Evolutionary conservation across 2,113 vertebrate genomes (phyloP).

Genomic region (Climacteris rufus): DNA sequence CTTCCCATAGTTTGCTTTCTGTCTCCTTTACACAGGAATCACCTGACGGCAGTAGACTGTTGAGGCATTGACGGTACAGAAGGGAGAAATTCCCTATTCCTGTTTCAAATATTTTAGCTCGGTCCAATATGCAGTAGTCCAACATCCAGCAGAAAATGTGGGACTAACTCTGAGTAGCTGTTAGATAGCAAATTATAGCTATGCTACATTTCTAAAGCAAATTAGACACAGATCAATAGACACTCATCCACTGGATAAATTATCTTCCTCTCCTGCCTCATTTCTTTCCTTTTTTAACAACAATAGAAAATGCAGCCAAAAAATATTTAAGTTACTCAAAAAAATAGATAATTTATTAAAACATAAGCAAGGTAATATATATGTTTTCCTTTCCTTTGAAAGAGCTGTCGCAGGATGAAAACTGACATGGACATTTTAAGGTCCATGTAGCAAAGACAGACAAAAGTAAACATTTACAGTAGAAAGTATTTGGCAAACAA

Average conservation of each 20-base stretch:
- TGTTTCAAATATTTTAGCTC: neutral
- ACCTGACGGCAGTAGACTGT: neutral
- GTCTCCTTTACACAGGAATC: neutral
- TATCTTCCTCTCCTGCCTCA: neutral
- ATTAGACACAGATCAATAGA: neutral
- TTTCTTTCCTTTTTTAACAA: neutral
- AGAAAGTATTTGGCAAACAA: neutral
- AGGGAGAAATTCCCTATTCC: neutral
- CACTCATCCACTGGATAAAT: neutral
- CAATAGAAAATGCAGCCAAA: neutral
- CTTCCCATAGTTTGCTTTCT: neutral
- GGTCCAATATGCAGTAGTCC: neutral
- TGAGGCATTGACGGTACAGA: neutral
- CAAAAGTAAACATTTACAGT: neutral
- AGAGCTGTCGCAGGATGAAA: neutral
- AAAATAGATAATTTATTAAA: neutral
- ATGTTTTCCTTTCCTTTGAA: neutral
- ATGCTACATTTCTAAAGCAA: neutral
- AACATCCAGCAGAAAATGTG: neutral
- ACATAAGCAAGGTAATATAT: neutral
- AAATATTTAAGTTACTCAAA: neutral
- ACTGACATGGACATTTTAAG: neutral
- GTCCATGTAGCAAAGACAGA: neutral
- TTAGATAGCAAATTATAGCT: neutral
- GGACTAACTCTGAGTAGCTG: neutral